Evolutionary conservation across 35 echinoderm and acorn worm species (phyloP), one percentile per base, ranked within the genome.

Genomic region (Heliocidaris tuberculata): DNA sequence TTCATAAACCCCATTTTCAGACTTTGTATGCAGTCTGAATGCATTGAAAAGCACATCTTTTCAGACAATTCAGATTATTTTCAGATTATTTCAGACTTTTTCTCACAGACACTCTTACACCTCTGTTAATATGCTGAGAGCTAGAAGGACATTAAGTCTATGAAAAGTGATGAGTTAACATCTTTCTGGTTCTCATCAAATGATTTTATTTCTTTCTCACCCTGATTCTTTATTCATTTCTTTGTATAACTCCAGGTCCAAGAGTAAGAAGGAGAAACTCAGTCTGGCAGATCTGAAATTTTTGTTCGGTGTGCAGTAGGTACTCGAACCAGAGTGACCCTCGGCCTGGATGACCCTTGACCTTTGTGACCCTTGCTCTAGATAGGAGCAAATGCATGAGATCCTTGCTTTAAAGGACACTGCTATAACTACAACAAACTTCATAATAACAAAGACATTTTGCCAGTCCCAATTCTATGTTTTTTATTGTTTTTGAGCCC

Each of bases 241-340:
- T 85, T 92, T 94, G 86, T 93, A 93, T 94, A 6, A 47, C 49
- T 93, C 60, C 94, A 97, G 96, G 31, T 88, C 93, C 31, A 90
- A 94, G 29, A 92, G 50, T 15, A 94, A 95, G 93, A 97, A 95
- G 30, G 93, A 97, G 88, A 97, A 97, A 48, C 92, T 97, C 17
- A 97, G 56, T 49, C 88, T 97, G 16, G 86, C 93, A 0, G 96
- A 97, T 50, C 32, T 97, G 70, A 90, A 95, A 85, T 94, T 93
- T 31, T 47, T 97, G 30, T 97, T 97, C 92, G 96, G 96, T 27
- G 96, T 97, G 30, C 91, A 93, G 30, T 93, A 59, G 87, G 17
- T 89, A 48, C 31, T 31, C 24, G 87, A 5, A 89, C 9, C 12
- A 35, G 31, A 32, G 0, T 89, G 47, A 89, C 47, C 47, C 29